Conservation (phyloP, 2,888 invertebrate species). For the Ceriagrion tenellum region DNA sequence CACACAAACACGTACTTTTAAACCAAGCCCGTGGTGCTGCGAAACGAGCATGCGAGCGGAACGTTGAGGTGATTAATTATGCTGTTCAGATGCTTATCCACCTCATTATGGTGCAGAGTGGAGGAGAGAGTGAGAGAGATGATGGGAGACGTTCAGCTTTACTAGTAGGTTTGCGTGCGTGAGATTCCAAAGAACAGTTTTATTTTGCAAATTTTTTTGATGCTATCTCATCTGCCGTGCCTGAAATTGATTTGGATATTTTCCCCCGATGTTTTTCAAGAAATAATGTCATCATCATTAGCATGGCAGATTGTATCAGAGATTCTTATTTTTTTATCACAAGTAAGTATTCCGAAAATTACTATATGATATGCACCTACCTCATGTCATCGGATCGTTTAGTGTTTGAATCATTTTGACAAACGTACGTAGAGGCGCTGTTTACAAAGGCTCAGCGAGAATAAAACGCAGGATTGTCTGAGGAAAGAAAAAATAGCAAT, state of each 20-base stretch:
- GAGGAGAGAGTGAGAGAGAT: background rate
- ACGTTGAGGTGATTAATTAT: background rate
- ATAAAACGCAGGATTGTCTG: background rate
- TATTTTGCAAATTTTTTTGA: background rate
- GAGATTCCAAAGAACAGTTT: background rate
- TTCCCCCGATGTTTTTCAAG: background rate
- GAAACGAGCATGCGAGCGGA: background rate
- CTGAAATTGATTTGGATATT: background rate
- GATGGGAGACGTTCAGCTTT: background rate
- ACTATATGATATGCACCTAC: background rate
- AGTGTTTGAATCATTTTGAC: background rate
- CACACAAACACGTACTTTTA: background rate
- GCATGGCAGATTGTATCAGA: background rate
- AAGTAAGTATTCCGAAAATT: background rate
- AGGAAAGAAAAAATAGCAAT: background rate
- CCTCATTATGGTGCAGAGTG: background rate
- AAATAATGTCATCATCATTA: constrained; percentile 20
- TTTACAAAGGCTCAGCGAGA: background rate
- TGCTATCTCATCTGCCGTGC: background rate
- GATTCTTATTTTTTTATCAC: background rate
- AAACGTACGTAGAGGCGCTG: background rate
- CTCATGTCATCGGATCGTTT: background rate
- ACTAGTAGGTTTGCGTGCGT: constrained; percentile 30
- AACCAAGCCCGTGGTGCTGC: background rate
- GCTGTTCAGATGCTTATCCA: constrained; percentile 24